phyloP scores from a whole-genome alignment of 2,888 invertebrate species.

The Dexiosoma caninum region DNA sequence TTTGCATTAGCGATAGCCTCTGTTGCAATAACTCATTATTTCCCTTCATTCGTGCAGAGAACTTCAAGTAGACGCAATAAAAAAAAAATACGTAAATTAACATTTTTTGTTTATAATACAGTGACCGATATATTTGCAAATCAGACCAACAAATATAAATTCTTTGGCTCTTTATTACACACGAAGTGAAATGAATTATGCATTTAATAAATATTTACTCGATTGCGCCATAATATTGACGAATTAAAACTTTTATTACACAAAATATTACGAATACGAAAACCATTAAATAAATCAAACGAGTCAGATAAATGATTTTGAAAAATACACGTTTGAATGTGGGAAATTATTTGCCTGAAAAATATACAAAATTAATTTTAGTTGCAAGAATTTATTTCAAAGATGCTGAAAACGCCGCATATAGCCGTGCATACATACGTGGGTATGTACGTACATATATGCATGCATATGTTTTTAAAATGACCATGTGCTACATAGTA shows the following conservation, averaged over 20 bases:
- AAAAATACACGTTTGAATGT: too few species aligned
- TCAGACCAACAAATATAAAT: slow-evolving; percentile 22
- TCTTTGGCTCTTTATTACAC: slow-evolving; percentile 1
- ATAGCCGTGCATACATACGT: too few species aligned
- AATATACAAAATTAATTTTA: too few species aligned
- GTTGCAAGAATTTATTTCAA: too few species aligned
- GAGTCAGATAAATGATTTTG: background rate
- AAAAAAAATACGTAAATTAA: slow-evolving; percentile 12
- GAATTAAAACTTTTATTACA: background rate
- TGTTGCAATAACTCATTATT: slow-evolving; percentile 1
- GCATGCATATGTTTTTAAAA: too few species aligned
- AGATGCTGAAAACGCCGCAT: too few species aligned
- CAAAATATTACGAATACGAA: background rate
- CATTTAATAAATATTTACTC: slow-evolving; percentile 19
- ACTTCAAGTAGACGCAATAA: background rate
- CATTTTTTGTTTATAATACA: slow-evolving; percentile 26
- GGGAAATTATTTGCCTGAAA: too few species aligned
- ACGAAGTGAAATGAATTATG: slow-evolving; percentile 13
- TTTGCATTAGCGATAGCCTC: background rate
- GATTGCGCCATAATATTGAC: slow-evolving; percentile 7
- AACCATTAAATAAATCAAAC: background rate
- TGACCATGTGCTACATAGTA: too few species aligned
- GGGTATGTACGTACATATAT: too few species aligned
- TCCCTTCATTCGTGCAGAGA: slow-evolving; percentile 11
- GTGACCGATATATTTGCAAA: slow-evolving; percentile 39